phyloP scores from a whole-genome alignment of 2,797 vertebrate species.

The Sebastolobus altivelis region DNA sequence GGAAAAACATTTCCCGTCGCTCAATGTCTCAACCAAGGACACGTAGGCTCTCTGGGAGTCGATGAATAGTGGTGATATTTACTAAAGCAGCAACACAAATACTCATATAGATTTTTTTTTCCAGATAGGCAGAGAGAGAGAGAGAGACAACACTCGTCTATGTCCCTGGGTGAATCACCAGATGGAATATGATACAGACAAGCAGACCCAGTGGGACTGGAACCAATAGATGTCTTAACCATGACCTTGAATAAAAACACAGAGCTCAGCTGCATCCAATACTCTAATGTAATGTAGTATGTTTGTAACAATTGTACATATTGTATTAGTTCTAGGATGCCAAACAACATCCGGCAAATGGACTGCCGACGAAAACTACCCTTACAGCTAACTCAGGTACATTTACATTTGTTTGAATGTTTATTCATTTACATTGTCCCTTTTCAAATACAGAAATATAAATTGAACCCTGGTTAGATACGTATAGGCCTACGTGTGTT shows the following conservation, averaged over 20 bases:
- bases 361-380: neutral
- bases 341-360: neutral
- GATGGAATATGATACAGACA: conserved; percentile 31
- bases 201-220: conserved; percentile 14
- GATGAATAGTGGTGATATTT: conserved; percentile 11
- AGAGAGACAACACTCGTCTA: neutral
- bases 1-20: neutral
- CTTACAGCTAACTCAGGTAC: neutral
- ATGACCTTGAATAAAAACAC: conserved; percentile 52
- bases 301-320: neutral
- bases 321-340: neutral
- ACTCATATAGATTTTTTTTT: neutral
- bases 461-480: neutral
- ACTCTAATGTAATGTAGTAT: neutral
- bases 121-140: neutral
- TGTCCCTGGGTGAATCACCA: neutral
- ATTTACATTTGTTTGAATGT: neutral
- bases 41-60: neutral
- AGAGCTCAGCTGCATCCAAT: conserved; percentile 21
- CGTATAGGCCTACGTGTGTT: neutral
- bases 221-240: conserved; percentile 40
- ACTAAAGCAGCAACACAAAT: neutral
- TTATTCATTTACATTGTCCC: neutral
- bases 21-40: conserved; percentile 17
- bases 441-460: neutral